Evolutionary conservation across 2,888 invertebrate species (phyloP), one percentile per base, ranked within the genome.

Genomic region (Bellardia bayeri): DNA sequence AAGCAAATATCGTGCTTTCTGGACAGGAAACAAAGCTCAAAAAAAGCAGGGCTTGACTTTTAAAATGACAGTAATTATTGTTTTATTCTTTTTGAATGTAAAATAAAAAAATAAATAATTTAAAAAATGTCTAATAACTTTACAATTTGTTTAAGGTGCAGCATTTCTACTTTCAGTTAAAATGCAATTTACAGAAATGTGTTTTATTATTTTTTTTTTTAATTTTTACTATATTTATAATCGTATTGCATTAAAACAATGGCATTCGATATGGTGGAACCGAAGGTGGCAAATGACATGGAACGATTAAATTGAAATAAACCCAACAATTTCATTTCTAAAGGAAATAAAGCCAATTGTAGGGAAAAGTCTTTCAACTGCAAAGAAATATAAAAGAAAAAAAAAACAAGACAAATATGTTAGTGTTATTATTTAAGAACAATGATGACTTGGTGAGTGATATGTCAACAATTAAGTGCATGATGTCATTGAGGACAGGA

Each of bases 281-380:
- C 75, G 14, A 83, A 75, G n/a, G 49, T 80, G 23, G 64, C 82
- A 64, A 80, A 80, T 37, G 16, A 33, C 80, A 80, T 75, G n/a
- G 45, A 16, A 23, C 69, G 79, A 74, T 83, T 54, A 23, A 75
- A 80, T 30, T 83, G 23, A 54, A 86, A 86, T 13, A 80, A 51
- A 49, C 54, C 83, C 45, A 76, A 14, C 66, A 83, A 51, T 68
- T 79, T 61, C 71, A 83, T 66, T 74, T 86, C 30, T 11, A 86
- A n/a, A 2, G 79, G 86, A 71, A 83, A 75, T 49, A 37, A 42
- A n/a, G 82, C 68, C 63, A 82, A 40, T 83, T 86, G 79, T 49
- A 83, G 14, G 9, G 71, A 80, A 63, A 86, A 81, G 42, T 80
- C 54, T 81, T 85, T 80, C 16, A 85, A 54, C 83, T 88, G 75